phyloP scores from a whole-genome alignment of 2,888 invertebrate species.

The Aphodius granarius region DNA sequence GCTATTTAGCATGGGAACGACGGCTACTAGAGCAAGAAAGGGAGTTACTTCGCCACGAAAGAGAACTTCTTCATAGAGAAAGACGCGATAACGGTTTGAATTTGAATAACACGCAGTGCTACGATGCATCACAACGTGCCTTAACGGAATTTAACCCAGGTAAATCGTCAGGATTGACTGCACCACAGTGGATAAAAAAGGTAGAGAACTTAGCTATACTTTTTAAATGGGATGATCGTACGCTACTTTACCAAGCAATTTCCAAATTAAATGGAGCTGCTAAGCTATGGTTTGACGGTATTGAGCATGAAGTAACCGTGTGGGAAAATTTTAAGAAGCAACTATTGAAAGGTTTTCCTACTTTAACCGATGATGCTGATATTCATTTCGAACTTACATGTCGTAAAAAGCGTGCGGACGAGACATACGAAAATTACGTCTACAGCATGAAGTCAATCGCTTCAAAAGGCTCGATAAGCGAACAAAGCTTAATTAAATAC shows the following conservation, averaged over 20 bases:
- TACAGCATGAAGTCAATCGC: not conserved
- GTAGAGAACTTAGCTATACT: conserved; percentile 30
- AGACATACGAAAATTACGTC: conserved; percentile 5
- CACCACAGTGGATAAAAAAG: conserved; percentile 33
- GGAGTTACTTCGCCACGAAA: not conserved
- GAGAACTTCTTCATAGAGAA: not conserved
- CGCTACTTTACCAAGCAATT: conserved; percentile 32
- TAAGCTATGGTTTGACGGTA: conserved; percentile 32
- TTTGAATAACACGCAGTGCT: not conserved
- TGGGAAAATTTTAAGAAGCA: conserved; percentile 12
- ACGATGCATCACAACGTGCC: not conserved
- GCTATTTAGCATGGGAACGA: not conserved
- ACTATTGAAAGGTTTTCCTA: conserved; percentile 17
- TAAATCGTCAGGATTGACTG: conserved; percentile 16
- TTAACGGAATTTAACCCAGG: conserved; percentile 22
- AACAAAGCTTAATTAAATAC: conserved; percentile 5
- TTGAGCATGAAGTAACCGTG: not conserved
- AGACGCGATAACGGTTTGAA: not conserved
- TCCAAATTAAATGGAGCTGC: conserved; percentile 34
- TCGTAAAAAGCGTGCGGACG: not conserved
- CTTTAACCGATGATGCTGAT: conserved; percentile 1
- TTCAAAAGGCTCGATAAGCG: not conserved
- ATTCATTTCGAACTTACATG: conserved; percentile 2
- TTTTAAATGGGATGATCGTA: conserved; percentile 34
- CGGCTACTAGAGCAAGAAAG: not conserved